phyloP scores from a whole-genome alignment of 2,888 invertebrate species.

The Spisula subtruncata region DNA sequence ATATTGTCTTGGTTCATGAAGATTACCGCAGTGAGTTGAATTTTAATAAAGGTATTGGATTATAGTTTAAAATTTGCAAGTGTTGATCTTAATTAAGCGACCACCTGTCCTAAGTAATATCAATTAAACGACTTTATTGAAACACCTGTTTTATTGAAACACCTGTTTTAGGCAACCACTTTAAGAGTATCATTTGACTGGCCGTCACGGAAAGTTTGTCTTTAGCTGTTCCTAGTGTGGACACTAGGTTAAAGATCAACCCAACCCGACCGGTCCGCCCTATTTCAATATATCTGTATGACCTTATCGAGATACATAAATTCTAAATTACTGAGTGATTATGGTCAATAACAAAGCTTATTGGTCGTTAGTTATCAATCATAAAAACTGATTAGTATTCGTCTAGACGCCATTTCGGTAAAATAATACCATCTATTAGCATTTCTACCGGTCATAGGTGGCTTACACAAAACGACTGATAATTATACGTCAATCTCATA shows the following conservation, averaged over 20 bases:
- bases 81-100: no score
- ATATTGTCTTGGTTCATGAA: neutral
- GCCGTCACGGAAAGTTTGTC: no score
- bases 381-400: conserved; percentile 29
- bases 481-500: conserved; percentile 46
- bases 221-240: no score
- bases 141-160: no score
- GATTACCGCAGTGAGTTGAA: no score
- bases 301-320: neutral
- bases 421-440: conserved; percentile 18
- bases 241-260: no score
- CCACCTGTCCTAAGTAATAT: no score
- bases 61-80: no score
- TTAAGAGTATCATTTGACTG: no score
- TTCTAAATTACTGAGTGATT: conserved; percentile 19
- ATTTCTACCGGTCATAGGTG: neutral
- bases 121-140: no score
- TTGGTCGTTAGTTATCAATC: conserved; percentile 13
- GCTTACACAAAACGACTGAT: conserved; percentile 18
- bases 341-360: conserved; percentile 9
- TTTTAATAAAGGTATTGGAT: neutral
- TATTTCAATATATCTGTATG: neutral
- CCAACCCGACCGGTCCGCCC: no score
- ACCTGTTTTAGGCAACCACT: no score
- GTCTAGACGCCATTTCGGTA: conserved; percentile 24